A percentile compares a stretch with the other conserved stretches of the same genome.
Conservation (phyloP, 2,888 invertebrate species). For the Ischnus inquisitorius region DNA sequence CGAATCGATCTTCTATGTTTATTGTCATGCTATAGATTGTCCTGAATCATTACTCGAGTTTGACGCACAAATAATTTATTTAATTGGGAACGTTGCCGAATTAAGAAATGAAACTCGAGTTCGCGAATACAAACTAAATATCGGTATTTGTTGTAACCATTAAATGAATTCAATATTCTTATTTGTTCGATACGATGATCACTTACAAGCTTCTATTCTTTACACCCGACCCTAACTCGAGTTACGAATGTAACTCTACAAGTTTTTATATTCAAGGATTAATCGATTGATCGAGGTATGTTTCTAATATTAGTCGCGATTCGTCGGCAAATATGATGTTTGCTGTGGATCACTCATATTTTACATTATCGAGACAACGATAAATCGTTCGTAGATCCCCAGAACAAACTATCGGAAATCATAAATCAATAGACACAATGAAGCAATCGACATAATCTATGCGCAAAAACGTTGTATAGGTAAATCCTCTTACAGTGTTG, state of each 20-base stretch:
- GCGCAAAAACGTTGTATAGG: not conserved
- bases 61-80: too few relatives aligned
- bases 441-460: not conserved
- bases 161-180: too few relatives aligned
- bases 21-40: not conserved
- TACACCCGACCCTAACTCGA: too few relatives aligned
- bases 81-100: too few relatives aligned
- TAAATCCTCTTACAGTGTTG: not conserved
- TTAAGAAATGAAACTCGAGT: too few relatives aligned
- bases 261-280: not conserved
- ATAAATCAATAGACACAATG: not conserved
- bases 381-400: not conserved
- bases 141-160: too few relatives aligned
- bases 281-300: slow-evolving; percentile 54
- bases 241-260: not conserved
- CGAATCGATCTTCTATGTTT: not conserved
- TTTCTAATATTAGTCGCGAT: slow-evolving; percentile 24
- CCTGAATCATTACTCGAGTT: slow-evolving; percentile 23
- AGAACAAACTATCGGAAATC: not conserved
- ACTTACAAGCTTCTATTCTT: too few relatives aligned
- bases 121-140: too few relatives aligned
- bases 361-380: slow-evolving; percentile 2
- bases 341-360: slow-evolving; percentile 15
- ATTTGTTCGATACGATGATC: too few relatives aligned
- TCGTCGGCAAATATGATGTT: slow-evolving; percentile 25